Evolutionary conservation across 1,140 invertebrate genomes (phyloP).

Genomic region (Dufourea novaeangliae): DNA sequence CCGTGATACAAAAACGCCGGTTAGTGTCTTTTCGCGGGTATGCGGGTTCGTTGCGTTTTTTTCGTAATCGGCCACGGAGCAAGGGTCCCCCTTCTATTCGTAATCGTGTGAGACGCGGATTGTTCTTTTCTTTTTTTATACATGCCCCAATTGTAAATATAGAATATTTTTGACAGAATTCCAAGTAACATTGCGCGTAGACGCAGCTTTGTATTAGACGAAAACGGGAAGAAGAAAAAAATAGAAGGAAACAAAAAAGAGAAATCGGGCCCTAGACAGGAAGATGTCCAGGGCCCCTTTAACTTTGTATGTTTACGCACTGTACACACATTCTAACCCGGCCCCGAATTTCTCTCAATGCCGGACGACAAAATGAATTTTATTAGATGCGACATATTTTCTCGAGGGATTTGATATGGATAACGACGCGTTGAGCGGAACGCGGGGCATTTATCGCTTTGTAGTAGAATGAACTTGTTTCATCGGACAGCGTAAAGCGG

Average conservation of each 20-base stretch:
- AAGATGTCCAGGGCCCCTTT: constrained; percentile 44
- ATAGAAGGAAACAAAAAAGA: background rate
- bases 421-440: constrained; percentile 53
- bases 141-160: constrained; percentile 53
- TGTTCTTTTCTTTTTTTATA: constrained; percentile 48
- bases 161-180: constrained; percentile 67
- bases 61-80: background rate
- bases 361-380: constrained; percentile 39
- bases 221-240: background rate
- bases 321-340: constrained; percentile 61
- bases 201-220: constrained; percentile 57
- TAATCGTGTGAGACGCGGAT: constrained; percentile 42
- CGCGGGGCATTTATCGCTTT: constrained; percentile 54
- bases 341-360: constrained; percentile 48
- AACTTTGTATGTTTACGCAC: constrained; percentile 72
- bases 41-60: constrained; percentile 24
- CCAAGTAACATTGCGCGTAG: constrained; percentile 40
- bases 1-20: background rate
- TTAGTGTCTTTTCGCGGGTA: background rate
- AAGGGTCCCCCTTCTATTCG: background rate
- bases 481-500: constrained; percentile 45
- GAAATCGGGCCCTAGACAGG: constrained; percentile 38
- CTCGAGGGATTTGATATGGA: constrained; percentile 49
- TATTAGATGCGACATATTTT: constrained; percentile 55
- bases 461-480: constrained; percentile 64